Conservation (phyloP, 1,140 invertebrate genomes). For the Yoshiicerus persimilis region DNA sequence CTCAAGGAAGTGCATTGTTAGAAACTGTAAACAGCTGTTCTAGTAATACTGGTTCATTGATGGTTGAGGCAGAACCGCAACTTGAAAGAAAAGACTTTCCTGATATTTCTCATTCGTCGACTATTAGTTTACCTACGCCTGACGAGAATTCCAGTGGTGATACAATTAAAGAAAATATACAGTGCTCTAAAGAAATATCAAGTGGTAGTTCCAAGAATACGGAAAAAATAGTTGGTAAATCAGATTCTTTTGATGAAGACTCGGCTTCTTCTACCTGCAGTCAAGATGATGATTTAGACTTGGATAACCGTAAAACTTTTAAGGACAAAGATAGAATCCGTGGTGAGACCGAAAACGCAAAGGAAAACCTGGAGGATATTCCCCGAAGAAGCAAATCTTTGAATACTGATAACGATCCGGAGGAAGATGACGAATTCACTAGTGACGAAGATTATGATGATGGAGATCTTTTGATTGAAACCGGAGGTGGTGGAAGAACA, state of each 20-base stretch:
- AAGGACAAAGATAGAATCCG: background rate
- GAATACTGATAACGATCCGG: background rate
- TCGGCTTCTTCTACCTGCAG: background rate
- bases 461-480: background rate
- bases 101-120: background rate
- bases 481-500: background rate
- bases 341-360: background rate
- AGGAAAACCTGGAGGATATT: background rate
- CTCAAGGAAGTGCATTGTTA: background rate
- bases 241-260: background rate
- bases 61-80: background rate
- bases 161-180: background rate
- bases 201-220: background rate
- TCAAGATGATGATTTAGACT: background rate
- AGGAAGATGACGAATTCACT: background rate
- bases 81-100: background rate
- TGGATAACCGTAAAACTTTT: background rate
- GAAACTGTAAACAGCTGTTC: slow-evolving; percentile 13
- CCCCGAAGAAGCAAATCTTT: too few species aligned
- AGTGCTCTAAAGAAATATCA: background rate
- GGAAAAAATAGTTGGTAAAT: background rate
- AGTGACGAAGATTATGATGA: background rate
- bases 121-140: background rate
- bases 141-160: background rate
- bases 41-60: background rate